Evolutionary conservation across 2,888 invertebrate genomes (phyloP), one percentile per base, ranked within the genome.

Genomic region (Saturnia japonica): DNA sequence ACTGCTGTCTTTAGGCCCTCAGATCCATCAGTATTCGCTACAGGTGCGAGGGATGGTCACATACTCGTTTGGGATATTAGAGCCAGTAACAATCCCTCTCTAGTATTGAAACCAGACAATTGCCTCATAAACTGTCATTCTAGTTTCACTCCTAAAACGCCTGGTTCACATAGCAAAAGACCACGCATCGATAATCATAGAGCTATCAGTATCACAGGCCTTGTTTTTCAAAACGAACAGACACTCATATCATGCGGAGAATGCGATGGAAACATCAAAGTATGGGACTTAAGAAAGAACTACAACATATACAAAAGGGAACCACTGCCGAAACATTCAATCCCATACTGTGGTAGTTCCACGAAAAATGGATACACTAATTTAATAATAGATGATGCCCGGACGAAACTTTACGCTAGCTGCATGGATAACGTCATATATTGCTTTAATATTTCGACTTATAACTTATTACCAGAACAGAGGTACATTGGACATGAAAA

Each of bases 391-490:
- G 97, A 98, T 85, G 95, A 96, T 14, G 93, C 95, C 3, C 91
- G 96, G 42, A 91, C 95, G 51, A 95, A 95, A 40, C 88, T 98
- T 7, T 98, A 97, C 90, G 98, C 97, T 11, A 98, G 96, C 88
- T 98, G 98, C 87, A 96, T 97, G 95, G 98, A 98, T 86, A 96
- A 96, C 83, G 95, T 95, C 67, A 97, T 99, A 73, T 98, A 98
- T 86, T 96, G 97, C 83, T 98, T 97, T 86, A 97, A 98, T 85
- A 91, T 97, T 70, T 94, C 96, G 3, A 95, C 96, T 0, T 96
- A 96, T 85, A 93, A 95, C 81, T 87, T 95, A 19, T 87, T 96
- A 70, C 97, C 98, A 0, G 87, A 96, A 72, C 95, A 95, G 79
- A 88, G 94, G 68, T 96, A 96, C 82, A 88, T 91, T 19, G 98